Percentiles rank a stretch among this genome's conserved stretches.
Evolutionary conservation across 2,888 invertebrate species (phyloP).

Genomic region (Lepidochitona cinerea): DNA sequence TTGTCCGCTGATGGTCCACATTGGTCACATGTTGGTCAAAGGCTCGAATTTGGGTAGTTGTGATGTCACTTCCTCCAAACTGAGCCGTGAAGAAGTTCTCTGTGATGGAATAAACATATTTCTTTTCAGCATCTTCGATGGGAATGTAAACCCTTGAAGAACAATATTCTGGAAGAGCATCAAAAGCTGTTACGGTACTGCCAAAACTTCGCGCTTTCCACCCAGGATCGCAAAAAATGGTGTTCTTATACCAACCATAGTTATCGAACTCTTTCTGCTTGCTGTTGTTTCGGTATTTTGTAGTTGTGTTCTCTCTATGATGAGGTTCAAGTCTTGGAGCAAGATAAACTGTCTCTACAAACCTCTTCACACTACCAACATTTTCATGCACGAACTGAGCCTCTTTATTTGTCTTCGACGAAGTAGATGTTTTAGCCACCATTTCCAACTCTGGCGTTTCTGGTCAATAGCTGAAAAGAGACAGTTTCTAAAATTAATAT

Average conservation of each 20-base stretch:
- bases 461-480: no score
- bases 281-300: neutral
- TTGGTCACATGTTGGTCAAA: neutral
- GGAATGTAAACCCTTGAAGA: neutral
- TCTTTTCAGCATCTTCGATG: neutral
- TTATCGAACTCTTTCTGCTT: neutral
- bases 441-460: no score
- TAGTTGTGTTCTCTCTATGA: neutral
- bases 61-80: neutral
- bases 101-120: neutral
- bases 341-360: neutral
- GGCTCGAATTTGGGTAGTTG: neutral
- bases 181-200: neutral
- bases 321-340: neutral
- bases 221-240: neutral
- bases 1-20: neutral
- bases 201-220: neutral
- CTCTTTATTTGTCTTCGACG: neutral
- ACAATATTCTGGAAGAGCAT: neutral
- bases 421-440: neutral
- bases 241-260: constrained; percentile 1
- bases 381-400: neutral
- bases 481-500: no score
- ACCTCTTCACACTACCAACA: neutral
- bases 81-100: neutral